phyloP scores from a whole-genome alignment of 1,140 invertebrate species.

The roundworm (Caenorhabditis elegans) region DNA sequence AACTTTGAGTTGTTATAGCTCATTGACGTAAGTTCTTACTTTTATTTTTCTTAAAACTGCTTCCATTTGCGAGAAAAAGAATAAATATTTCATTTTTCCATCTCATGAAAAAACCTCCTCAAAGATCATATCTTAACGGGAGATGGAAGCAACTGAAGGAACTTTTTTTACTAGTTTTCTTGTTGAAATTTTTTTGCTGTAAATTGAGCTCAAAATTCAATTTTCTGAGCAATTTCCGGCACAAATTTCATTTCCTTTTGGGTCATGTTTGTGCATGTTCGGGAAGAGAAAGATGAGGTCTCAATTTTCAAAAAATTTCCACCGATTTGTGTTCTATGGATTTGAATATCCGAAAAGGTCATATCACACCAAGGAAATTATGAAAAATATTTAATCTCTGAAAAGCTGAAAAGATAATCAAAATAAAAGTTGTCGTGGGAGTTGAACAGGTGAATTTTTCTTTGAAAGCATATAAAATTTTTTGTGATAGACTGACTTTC shows the following conservation, averaged over 20 bases:
- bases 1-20: too few species aligned
- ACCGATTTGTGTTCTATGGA: not conserved
- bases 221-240: not conserved
- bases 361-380: too few species aligned
- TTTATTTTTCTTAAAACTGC: too few species aligned
- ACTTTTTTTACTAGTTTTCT: too few species aligned
- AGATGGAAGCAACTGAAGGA: not conserved
- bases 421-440: not conserved
- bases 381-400: not conserved
- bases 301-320: not conserved
- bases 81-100: not conserved
- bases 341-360: too few species aligned
- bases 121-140: not conserved
- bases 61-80: too few species aligned
- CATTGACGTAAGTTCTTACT: too few species aligned
- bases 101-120: not conserved
- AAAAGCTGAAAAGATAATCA: too few species aligned
- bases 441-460: too few species aligned
- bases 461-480: too few species aligned
- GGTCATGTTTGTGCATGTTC: not conserved
- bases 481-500: too few species aligned
- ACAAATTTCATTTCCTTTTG: conserved; percentile 10
- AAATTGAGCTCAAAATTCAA: conserved; percentile 6
- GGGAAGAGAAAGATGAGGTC: not conserved
- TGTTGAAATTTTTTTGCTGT: not conserved